Base-by-base conservation (phyloP, 2,113 vertebrate species). In the Crotophaga sulcirostris region DNA sequence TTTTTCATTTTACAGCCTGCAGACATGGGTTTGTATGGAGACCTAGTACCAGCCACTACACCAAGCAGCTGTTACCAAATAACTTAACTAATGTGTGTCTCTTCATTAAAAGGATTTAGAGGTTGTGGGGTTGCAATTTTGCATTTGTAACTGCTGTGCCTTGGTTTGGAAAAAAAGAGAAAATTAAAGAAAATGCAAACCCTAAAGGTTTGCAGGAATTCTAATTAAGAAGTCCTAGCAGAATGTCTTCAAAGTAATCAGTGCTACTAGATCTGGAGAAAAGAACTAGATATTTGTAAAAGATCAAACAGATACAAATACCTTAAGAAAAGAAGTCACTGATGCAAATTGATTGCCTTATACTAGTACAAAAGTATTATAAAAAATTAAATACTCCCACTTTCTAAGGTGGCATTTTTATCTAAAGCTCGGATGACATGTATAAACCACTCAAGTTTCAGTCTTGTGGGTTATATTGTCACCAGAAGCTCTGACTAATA, bases 401-500 rank as follows among this genome's bases (percentile, higher is more conserved):
- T 83, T 95, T 92, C 83, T 92, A 62, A 86, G 45, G 49, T 91
- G 86, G 86, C 85, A 87, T 92, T 96, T 97, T 96, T 94, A 64
- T 96, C 85, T 87, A 59, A 83, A 36, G 72, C 83, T 94, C 81
- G 85, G 91, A 69, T 94, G 87, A 77, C 95, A 89, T 90, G 85
- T 80, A 72, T 72, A 87, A 96, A 87, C 94, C 93, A 96, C 90
- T 93, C 64, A 89, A 21, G 87, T 96, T 95, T 96, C 93, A 95
- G 90, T 81, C 88, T 93, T 93, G 88, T 94, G 85, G 64, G 92
- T 93, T 96, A 93, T 78, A 91, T 76, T 95, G 81, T 94, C 92
- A 95, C 69, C 91, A 95, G 91, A 90, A 95, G 36, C 91, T 96
- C 92, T 97, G 94, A 95, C 69, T 96, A 96, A 93, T 96, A 77